Evolutionary conservation across 2,797 vertebrate genomes (phyloP).

Genomic region (Sebastes elongatus): DNA sequence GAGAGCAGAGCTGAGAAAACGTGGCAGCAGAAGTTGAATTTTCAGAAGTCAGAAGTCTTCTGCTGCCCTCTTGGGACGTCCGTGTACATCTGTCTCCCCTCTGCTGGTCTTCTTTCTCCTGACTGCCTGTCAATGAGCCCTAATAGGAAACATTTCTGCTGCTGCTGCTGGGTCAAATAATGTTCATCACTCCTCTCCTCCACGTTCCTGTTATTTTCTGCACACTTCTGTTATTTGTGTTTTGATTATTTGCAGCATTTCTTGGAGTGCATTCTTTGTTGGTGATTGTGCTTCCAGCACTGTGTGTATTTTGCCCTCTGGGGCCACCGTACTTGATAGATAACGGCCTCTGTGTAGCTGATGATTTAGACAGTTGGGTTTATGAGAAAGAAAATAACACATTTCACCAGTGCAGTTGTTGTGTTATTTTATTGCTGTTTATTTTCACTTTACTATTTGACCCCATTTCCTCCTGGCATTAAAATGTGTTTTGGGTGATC

Average conservation of each 20-base stretch:
- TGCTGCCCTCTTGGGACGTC: conserved; percentile 61
- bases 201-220: conserved; percentile 8
- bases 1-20: conserved; percentile 29
- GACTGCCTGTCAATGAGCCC: conserved; percentile 41
- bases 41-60: conserved; percentile 43
- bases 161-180: conserved; percentile 38
- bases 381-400: neutral
- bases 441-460: conserved; percentile 4
- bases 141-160: conserved; percentile 36
- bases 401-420: neutral
- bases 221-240: conserved; percentile 18
- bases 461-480: no score
- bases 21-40: conserved; percentile 43
- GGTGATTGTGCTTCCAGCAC: conserved; percentile 6
- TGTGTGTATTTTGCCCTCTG: conserved; percentile 21
- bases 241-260: conserved; percentile 15
- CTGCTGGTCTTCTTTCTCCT: conserved; percentile 44
- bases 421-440: conserved; percentile 6
- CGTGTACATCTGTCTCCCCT: conserved; percentile 38
- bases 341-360: neutral
- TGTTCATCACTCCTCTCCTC: conserved; percentile 23
- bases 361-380: conserved; percentile 4
- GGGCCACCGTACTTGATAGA: neutral
- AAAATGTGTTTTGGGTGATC: no score
- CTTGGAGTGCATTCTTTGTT: neutral